Evolutionary conservation across 2,888 invertebrate species (phyloP), one percentile per base, ranked within the genome.

Genomic region (Drosophila fulvimacula): DNA sequence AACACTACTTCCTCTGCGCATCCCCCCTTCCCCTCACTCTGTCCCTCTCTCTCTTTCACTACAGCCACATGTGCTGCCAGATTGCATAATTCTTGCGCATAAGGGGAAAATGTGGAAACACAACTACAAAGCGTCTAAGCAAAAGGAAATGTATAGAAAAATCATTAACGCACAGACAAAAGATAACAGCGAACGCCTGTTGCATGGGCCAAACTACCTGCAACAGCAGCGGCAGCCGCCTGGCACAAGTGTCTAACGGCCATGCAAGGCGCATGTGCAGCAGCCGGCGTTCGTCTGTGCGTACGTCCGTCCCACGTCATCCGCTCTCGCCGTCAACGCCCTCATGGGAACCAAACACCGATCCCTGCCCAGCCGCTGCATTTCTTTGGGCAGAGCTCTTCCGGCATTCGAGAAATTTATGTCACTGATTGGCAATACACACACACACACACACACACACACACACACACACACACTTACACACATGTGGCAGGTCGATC

Each of bases 141-240:
- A 80, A 72, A 62, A 83, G 83, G 81, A 86, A 83, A 83, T 86
- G 81, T 82, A 85, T 88, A 85, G 85, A 81, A 88, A 81, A 86
- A 88, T 86, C 88, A 86, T 86, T 86, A 86, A 81, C 77, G 82
- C 82, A 77, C 62, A 76, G 73, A 76, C 77, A 76, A 76, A 81
- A 87, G 87, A 87, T 84, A 87, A 84, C 79, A 76, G 76, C 44
- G 72, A 59, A 44, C 44, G 65, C 46, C 46, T 48, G 46, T 52
- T 65, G 52, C 65, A 52, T 42, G 51, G 48, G 64, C 56, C 56
- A 48, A 57, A 73, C 79, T 79, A 79, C 78, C 82, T 81, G 81
- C 77, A 55, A 61, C 69, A 63, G 55, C 56, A 44, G 34, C 38
- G 27, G 61, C 79, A 63, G 72, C 73, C 71, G 57, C 73, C 71